These are phyloP conservation scores for Tetrax tetrax DNA, from an alignment of 2,113 vertebrate genomes.

Conservation along the genomic window DNA sequence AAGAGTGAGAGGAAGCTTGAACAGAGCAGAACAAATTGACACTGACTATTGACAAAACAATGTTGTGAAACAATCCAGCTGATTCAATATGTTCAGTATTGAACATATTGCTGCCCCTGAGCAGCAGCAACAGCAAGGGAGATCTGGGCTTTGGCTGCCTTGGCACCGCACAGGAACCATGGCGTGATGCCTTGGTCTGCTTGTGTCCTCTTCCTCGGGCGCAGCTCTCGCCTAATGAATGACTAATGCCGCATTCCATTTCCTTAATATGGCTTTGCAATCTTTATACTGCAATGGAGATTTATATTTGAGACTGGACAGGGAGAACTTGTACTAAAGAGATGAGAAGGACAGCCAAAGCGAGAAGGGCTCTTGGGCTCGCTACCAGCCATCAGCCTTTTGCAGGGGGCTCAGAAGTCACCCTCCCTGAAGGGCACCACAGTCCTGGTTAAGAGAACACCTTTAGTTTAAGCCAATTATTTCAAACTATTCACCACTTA, in stretches of 20 bases:
- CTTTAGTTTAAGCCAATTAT: background rate
- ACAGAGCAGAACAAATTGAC: background rate
- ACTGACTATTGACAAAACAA: background rate
- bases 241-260: slow-evolving; percentile 28
- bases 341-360: background rate
- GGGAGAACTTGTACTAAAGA: background rate
- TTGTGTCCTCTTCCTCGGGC: background rate
- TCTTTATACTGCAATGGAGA: background rate
- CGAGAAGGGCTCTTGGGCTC: background rate
- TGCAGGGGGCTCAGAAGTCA: background rate
- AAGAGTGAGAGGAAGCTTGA: background rate
- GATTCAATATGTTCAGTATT: background rate
- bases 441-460: background rate
- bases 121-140: background rate
- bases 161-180: background rate
- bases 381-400: background rate
- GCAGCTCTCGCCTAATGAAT: background rate
- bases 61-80: background rate
- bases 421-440: background rate
- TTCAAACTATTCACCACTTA: background rate
- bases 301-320: background rate
- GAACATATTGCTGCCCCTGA: background rate
- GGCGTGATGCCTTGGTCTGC: background rate
- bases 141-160: background rate
- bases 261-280: background rate